These are phyloP conservation scores for Nineta flava DNA, from an alignment of 2,888 invertebrate genomes.

Conservation along the genomic window DNA sequence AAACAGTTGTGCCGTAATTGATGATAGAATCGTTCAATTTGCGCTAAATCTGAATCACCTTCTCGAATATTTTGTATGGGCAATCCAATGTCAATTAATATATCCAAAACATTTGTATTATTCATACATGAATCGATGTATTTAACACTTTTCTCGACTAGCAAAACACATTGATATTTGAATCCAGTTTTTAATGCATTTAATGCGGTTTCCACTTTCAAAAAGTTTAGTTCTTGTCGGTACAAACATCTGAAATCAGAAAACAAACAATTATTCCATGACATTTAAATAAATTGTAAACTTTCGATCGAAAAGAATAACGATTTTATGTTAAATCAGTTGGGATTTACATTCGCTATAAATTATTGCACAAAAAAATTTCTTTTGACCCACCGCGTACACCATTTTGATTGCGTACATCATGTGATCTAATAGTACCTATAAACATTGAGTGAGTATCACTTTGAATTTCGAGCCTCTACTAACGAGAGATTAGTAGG, in stretches of 20 bases:
- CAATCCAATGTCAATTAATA: neutral
- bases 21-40: neutral
- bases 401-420: too few relatives aligned
- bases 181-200: neutral
- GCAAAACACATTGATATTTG: neutral
- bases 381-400: too few relatives aligned
- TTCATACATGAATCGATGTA: neutral
- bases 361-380: too few relatives aligned
- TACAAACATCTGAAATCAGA: conserved; percentile 4
- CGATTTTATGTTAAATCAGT: too few relatives aligned
- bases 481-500: too few relatives aligned
- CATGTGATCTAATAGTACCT: too few relatives aligned
- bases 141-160: neutral
- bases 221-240: neutral
- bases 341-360: too few relatives aligned
- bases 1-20: conserved; percentile 4
- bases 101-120: neutral
- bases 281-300: too few relatives aligned
- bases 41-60: neutral
- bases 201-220: neutral
- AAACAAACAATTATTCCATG: neutral
- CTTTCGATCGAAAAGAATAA: too few relatives aligned
- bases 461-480: too few relatives aligned
- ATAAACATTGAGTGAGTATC: too few relatives aligned
- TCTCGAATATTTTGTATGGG: neutral